Conservation (phyloP, 2,797 vertebrate genomes). For the Erethizon dorsatum region DNA sequence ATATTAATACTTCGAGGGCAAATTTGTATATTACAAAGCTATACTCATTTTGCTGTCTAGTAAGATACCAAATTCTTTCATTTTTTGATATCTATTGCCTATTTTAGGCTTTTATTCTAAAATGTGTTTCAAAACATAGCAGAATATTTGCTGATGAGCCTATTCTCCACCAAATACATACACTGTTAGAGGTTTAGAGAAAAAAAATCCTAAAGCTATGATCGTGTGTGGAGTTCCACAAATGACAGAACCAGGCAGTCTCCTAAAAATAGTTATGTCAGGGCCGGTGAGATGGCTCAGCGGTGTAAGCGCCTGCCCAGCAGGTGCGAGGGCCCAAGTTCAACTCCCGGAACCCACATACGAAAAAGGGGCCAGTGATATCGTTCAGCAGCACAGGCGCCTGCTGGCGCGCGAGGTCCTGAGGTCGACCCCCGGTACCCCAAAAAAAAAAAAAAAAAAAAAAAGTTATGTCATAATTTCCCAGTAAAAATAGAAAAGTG, state of each 20-base stretch:
- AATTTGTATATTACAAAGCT: conserved; percentile 19
- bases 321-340: too few species aligned
- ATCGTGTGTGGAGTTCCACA: conserved; percentile 34
- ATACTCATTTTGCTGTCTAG: neutral
- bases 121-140: neutral
- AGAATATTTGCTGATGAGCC: conserved; percentile 28
- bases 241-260: conserved; percentile 67
- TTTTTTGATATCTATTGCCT: conserved; percentile 10
- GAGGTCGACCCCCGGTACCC: too few species aligned
- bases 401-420: too few species aligned
- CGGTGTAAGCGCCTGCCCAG: too few species aligned
- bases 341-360: too few species aligned
- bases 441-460: neutral
- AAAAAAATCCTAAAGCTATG: neutral
- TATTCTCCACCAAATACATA: conserved; percentile 35
- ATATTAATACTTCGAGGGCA: neutral
- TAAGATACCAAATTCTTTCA: neutral
- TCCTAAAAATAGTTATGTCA: conserved; percentile 79
- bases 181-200: conserved; percentile 23
- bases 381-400: too few species aligned
- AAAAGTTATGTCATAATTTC: conserved; percentile 77
- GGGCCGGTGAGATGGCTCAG: too few species aligned
- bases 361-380: too few species aligned
- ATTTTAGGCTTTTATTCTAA: conserved; percentile 62
- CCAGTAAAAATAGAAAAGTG: conserved; percentile 76